Base-by-base conservation (phyloP, 2,888 invertebrate species). In the Volucella bombylans region DNA sequence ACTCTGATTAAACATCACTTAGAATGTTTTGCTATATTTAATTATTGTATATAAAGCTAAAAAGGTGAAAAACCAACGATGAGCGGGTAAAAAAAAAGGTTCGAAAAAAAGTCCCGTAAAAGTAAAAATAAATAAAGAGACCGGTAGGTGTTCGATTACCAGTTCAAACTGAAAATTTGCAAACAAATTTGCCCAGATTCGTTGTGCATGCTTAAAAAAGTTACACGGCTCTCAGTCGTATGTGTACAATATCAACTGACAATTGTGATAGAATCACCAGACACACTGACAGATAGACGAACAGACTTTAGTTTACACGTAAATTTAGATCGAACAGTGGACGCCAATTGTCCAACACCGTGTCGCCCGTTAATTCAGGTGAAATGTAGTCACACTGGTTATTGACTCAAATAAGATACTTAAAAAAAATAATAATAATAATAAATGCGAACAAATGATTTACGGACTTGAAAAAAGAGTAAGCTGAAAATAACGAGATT, bases 121-220 rank as follows among this genome's bases (percentile, higher is more conserved):
- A 65, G n/a, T 23, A 52, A 65, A 76, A 65, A 2, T 52, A 50
- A 77, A 82, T 62, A 72, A 78, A 82, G 41, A 54, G 54, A 76
- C 43, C 39, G 61, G 31, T 54, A 61, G 76, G 82, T 83, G 65
- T 83, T 74, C 50, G 65, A 69, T 79, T 79, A 79, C 82, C 82
- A 74, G 82, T 79, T 79, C 41, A 61, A 83, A 65, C 64, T 38
- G 65, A 79, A 79, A 83, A 79, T 74, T 82, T 55, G 59, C 57
- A 69, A 69, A 55, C 23, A 59, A 54, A 67, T 39, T 68, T 23
- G 67, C 23, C 57, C 64, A 39, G 45, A 62, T 43, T 67, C 15
- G 31, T 54, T 67, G 61, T 80, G 10, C 54, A 55, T 2, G 31
- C 31, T 31, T 31, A 31, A 31, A 11, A 49, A 54, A 59, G 8